These are phyloP conservation scores for Cinara cedri DNA, from an alignment of 2,888 invertebrate genomes.

Conservation along the genomic window DNA sequence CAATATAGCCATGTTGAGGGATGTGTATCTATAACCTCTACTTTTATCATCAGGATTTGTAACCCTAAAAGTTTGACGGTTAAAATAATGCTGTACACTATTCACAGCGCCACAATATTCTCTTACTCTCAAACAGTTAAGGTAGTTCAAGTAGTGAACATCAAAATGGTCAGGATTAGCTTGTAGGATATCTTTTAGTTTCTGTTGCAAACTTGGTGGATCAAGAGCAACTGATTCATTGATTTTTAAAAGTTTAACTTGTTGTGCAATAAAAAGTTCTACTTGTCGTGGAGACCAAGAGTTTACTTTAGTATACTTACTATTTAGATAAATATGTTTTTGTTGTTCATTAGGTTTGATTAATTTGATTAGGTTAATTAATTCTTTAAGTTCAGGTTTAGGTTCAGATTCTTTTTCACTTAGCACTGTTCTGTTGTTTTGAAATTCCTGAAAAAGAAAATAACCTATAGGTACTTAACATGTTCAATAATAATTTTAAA, in stretches of 20 bases:
- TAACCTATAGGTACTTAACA: background rate
- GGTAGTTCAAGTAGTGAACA: conserved; percentile 86
- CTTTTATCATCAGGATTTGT: conserved; percentile 66
- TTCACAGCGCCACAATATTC: conserved; percentile 86
- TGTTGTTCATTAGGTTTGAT: background rate
- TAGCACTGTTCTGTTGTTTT: background rate
- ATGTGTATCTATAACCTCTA: conserved; percentile 83
- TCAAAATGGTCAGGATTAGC: conserved; percentile 82
- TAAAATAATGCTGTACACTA: conserved; percentile 82
- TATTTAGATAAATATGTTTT: conserved; percentile 24
- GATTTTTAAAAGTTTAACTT: conserved; percentile 80
- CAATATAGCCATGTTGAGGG: conserved; percentile 86
- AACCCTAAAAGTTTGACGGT: conserved; percentile 67
- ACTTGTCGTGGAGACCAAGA: conserved; percentile 85
- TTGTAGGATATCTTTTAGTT: conserved; percentile 74
- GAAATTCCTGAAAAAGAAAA: conserved; percentile 14
- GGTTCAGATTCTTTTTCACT: conserved; percentile 18
- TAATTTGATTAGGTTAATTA: conserved; percentile 12
- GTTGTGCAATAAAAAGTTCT: conserved; percentile 85
- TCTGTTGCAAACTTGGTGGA: conserved; percentile 77
- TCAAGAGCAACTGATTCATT: conserved; percentile 81
- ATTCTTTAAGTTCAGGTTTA: conserved; percentile 34
- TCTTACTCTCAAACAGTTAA: conserved; percentile 85
- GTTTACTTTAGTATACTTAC: conserved; percentile 51
- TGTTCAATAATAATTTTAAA: background rate